Conservation (phyloP, 2,888 invertebrate genomes). For the Pseudococcus longispinus region DNA sequence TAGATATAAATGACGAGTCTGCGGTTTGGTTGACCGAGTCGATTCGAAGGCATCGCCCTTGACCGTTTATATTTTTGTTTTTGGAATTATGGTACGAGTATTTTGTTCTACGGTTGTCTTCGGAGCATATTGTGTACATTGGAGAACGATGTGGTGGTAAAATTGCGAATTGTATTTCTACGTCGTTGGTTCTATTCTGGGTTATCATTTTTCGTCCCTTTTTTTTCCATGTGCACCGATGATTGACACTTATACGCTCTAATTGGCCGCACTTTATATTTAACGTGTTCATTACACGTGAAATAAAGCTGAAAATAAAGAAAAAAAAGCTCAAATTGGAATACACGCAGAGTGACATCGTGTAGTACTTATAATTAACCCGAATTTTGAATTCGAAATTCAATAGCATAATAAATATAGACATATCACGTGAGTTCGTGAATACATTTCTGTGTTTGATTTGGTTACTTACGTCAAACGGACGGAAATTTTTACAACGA, state of each 20-base stretch:
- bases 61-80: background rate
- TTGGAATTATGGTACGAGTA: background rate
- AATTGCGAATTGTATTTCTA: background rate
- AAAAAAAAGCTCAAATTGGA: background rate
- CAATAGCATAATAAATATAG: constrained; percentile 6
- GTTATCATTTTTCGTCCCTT: background rate
- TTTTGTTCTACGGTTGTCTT: background rate
- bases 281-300: constrained; percentile 21
- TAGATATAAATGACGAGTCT: background rate
- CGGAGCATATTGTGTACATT: background rate
- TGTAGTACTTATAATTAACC: background rate
- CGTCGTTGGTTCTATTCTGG: background rate
- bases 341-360: background rate
- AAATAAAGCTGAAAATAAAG: background rate
- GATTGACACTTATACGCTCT: constrained; percentile 31
- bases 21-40: background rate
- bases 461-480: background rate
- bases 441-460: background rate
- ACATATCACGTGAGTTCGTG: background rate
- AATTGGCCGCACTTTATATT: background rate
- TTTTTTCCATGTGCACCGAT: background rate
- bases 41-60: background rate
- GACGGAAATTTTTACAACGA: background rate
- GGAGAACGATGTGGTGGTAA: background rate
- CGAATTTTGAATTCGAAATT: constrained; percentile 30